These are phyloP conservation scores for Aelia acuminata DNA, from an alignment of 2,888 invertebrate genomes.

Conservation along the genomic window DNA sequence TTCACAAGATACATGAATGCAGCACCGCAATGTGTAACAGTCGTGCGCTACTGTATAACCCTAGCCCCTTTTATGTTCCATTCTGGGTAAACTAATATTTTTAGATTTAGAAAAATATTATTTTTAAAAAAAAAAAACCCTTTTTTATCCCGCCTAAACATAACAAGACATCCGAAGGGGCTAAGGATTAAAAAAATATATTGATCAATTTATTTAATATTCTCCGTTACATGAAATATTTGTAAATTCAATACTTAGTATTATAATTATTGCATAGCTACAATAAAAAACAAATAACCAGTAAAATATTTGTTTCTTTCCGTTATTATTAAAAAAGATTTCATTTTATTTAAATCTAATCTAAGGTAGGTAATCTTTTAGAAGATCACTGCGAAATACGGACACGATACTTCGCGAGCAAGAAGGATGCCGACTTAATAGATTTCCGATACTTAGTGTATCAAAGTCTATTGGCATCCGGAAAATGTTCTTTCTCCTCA, in stretches of 20 bases:
- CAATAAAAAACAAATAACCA: too few species aligned
- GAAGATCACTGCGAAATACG: conserved; percentile 1
- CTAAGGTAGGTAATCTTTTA: not conserved
- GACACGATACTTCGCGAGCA: not conserved
- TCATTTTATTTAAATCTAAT: not conserved
- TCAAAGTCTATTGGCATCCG: conserved; percentile 27
- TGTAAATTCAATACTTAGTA: too few species aligned
- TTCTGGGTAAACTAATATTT: not conserved
- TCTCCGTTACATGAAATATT: too few species aligned
- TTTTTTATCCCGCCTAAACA: too few species aligned
- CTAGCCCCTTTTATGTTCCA: not conserved
- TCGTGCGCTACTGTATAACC: not conserved
- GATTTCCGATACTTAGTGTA: conserved; percentile 16
- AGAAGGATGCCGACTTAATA: conserved; percentile 26
- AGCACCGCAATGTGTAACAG: not conserved
- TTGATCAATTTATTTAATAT: too few species aligned
- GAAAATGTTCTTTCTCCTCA: conserved; percentile 3
- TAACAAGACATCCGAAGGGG: too few species aligned
- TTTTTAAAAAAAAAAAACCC: too few species aligned
- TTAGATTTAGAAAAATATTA: too few species aligned
- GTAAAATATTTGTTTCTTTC: not conserved
- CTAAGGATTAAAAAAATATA: too few species aligned
- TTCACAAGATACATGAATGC: not conserved
- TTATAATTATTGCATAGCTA: too few species aligned
- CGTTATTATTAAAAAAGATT: not conserved